Base-by-base conservation (phyloP, 2,797 vertebrate genomes). In the Potorous gilbertii region DNA sequence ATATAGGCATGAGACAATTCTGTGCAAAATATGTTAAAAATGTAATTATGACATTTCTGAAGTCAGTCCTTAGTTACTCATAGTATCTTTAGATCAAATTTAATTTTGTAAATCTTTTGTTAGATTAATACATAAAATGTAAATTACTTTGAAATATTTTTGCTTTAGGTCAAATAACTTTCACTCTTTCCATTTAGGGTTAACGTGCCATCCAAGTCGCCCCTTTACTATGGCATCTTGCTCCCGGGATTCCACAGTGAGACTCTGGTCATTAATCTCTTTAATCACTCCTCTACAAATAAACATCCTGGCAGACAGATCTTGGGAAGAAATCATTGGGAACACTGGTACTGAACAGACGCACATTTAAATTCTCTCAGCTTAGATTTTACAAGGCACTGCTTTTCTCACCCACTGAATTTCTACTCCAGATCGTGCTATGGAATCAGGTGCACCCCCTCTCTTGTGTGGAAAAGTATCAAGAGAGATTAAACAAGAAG, bases 191-290 rank as follows among this genome's bases (percentile, higher is more conserved):
- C 95, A 0, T 59, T 87, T 96, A 99, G 99, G 99, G 94, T 97
- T 99, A 95, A 99, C 99, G 0, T 99, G 99, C 94, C 99, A 99
- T 93, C 99, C 99, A 54, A 99, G 97, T 92, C 99, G 99, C 56
- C 99, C 99, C 0, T 99, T 99, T 98, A 99, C 99, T 29, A 99
- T 99, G 99, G 99, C 99, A 5, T 99, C 99, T 96, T 99, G 99
- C 93, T 99, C 99, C 96, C 99, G 99, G 91, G 99, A 99, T 98
- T 99, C 99, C 21, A 99, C 99, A 1, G 99, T 99, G 97, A 98
- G 99, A 94, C 99, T 99, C 40, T 99, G 99, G 99, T 99, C 99
- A 4, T 97, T 99, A 96, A 98, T 99, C 0, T 99, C 99, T 2
- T 98, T 99, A 95, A 99, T 99, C 96, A 98, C 99, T 10, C 99